Base-by-base conservation (phyloP, 1,140 invertebrate genomes). In the Augochlora pura region DNA sequence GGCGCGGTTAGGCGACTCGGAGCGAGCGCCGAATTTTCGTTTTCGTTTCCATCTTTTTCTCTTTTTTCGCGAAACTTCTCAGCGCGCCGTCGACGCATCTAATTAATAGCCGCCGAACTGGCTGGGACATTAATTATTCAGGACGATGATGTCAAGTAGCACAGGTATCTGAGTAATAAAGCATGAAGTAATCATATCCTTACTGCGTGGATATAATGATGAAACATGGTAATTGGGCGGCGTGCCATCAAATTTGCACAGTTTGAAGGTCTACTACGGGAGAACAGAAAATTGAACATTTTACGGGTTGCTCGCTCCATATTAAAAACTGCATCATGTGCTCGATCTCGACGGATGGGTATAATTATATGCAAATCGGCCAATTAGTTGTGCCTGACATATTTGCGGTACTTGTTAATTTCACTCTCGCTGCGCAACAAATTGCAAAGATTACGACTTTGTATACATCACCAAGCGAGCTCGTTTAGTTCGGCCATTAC, bases 321-420 rank as follows among this genome's bases (percentile, higher is more conserved):
- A 82, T 86, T 86, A 82, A 82, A 86, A 85, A 85, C 67, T 72
- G 62, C 83, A 75, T 84, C 71, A 60, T 75, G 46, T 76, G 84
- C 66, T 66, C 83, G 80, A 79, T 86, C 84, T 78, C 83, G 83
- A 85, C 72, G 79, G 81, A 83, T 83, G 54, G 49, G 72, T 79
- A 72, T 85, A 85, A 86, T 86, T 85, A 85, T 80, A 86, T 86
- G 85, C 76, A 86, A 86, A 86, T 86, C 66, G 81, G 59, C 76
- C 83, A 86, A 86, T 86, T 86, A 85, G 80, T 85, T 86, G 76
- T 86, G 80, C 83, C 80, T 79, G 80, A 82, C 85, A 85, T 86
- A 86, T 86, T 85, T 86, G 69, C 80, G 64, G 80, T 57, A 85
- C 80, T 86, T 68, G 80, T 82, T 86, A 86, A 85, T 85, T 85